phyloP scores from a whole-genome alignment of 2,888 invertebrate species.

The Malthinus seriepunctatus region DNA sequence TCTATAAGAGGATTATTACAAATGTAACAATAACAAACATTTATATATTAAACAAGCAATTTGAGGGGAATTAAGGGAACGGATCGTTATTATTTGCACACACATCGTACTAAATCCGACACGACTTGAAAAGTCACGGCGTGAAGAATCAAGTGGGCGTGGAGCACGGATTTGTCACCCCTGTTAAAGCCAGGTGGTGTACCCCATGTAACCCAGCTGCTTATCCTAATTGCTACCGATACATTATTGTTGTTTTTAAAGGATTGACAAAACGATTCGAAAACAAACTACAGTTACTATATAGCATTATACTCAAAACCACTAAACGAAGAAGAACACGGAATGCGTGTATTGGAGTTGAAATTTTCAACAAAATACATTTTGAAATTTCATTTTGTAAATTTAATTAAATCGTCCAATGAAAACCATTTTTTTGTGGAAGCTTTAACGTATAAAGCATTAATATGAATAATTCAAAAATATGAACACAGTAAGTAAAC shows the following conservation, averaged over 20 bases:
- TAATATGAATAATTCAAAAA: slow-evolving; percentile 6
- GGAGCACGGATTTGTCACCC: slow-evolving; percentile 53
- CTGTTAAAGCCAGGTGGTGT: slow-evolving; percentile 38
- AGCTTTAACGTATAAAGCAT: no score
- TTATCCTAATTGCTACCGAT: slow-evolving; percentile 22
- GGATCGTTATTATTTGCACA: slow-evolving; percentile 37
- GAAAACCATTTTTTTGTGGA: no score
- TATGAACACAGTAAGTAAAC: slow-evolving; percentile 13
- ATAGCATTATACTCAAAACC: no score
- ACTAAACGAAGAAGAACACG: no score
- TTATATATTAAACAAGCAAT: not conserved
- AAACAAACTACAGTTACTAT: no score
- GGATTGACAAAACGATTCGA: not conserved
- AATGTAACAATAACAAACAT: slow-evolving; percentile 1
- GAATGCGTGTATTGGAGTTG: no score
- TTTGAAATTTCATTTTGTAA: no score
- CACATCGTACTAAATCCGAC: slow-evolving; percentile 49
- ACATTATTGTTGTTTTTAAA: slow-evolving; percentile 3
- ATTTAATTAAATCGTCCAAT: no score
- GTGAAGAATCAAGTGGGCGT: slow-evolving; percentile 57
- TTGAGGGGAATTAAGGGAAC: slow-evolving; percentile 25
- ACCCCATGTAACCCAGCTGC: slow-evolving; percentile 31
- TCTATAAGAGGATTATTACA: not conserved
- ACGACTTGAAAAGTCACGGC: slow-evolving; percentile 56
- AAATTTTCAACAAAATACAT: no score